Base-by-base conservation (phyloP, 2,797 vertebrate genomes). In the Chiroxiphia lanceolata region DNA sequence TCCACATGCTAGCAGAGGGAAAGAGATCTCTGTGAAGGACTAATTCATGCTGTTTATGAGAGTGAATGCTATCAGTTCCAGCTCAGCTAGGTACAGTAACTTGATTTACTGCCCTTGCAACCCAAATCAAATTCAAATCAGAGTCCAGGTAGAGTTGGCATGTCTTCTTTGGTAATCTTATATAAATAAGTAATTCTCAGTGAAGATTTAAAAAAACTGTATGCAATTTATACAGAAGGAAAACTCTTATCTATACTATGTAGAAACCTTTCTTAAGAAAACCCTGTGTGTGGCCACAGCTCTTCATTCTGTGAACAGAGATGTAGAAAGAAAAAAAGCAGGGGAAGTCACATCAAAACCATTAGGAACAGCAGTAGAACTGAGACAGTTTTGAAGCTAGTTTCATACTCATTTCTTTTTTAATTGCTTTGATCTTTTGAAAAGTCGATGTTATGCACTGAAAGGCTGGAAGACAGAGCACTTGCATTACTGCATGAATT, bases 371-470 rank as follows among this genome's bases (percentile, higher is more conserved):
- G 82, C 80, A 92, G 80, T 80, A 95, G 59, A 53, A 92, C 69
- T 45, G 31, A 80, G 60, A 44, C 65, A 85, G 70, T 92, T 95
- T 88, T 89, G 65, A 96, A 94, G 69, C 38, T 69, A 19, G 26
- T 90, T 92, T 91, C 79, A 47, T 85, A 23, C 20, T 92, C 59
- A 81, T 93, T 97, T 94, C 22, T 91, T 85, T 91, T 94, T 90
- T 83, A 95, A 97, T 97, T 96, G 87, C 77, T 97, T 94, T 96
- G 84, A 87, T 97, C 80, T 95, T 95, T 91, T 87, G 80, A 89
- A 87, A 90, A 91, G 69, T 88, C 83, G 53, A 6, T 67, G 60
- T 90, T 95, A 57, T 8, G 26, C 53, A 34, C 67, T 83, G 59
- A 64, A 91, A 94, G 94, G 51, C 83, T 82, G 54, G 44, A 94